phyloP scores from a whole-genome alignment of 1,140 invertebrate species.

The Gryllus bimaculatus region DNA sequence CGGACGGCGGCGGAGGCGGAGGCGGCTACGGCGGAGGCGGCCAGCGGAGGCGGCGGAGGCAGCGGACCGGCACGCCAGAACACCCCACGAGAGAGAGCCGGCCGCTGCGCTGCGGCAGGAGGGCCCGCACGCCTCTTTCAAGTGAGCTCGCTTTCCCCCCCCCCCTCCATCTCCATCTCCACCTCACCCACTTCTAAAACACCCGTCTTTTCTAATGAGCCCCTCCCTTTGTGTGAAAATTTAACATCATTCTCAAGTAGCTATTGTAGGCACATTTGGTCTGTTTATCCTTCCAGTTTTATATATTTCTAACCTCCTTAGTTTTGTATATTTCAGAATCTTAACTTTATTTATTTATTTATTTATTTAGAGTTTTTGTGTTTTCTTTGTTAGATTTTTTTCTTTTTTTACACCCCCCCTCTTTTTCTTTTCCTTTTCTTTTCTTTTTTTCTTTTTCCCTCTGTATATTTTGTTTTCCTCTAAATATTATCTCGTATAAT shows the following conservation, averaged over 20 bases:
- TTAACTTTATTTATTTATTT: background rate
- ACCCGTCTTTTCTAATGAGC: too few species aligned
- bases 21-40: conserved; percentile 34
- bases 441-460: background rate
- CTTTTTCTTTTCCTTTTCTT: background rate
- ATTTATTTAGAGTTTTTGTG: background rate
- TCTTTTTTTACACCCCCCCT: background rate
- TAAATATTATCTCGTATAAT: background rate
- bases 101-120: conserved; percentile 61
- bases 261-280: too few species aligned
- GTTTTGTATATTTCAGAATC: background rate
- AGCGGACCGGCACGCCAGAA: conserved; percentile 50
- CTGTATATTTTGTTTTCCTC: background rate
- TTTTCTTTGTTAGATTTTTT: background rate
- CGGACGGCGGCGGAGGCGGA: conserved; percentile 60
- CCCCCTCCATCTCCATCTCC: background rate
- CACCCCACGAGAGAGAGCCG: conserved; percentile 68
- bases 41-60: conserved; percentile 33
- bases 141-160: conserved; percentile 35
- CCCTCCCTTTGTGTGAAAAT: too few species aligned
- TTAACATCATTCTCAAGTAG: too few species aligned
- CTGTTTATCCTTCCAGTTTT: too few species aligned
- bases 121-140: conserved; percentile 44
- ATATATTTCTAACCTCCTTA: too few species aligned
- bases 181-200: too few species aligned